Conservation (phyloP, 2,797 vertebrate species). For the Okamejei kenojei region DNA sequence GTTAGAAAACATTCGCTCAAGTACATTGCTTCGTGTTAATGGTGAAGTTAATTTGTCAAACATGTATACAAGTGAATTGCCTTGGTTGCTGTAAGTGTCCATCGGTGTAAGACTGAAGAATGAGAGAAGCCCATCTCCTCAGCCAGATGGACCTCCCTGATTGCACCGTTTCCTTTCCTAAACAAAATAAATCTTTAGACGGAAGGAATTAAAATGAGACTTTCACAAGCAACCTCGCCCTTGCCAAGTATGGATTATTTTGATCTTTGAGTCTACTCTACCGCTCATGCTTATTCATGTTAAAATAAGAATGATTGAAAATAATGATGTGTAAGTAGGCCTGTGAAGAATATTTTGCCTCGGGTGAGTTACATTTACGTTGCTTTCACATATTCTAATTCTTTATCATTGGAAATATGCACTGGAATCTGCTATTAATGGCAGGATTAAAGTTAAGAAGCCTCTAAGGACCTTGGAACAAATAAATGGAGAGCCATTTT, state of each 20-base stretch:
- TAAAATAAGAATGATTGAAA: constrained; percentile 18
- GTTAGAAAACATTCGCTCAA: neutral
- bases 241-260: constrained; percentile 6
- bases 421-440: neutral
- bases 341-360: constrained; percentile 3
- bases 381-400: constrained; percentile 6
- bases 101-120: neutral
- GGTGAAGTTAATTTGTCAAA: neutral
- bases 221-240: neutral
- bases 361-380: neutral
- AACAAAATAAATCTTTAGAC: neutral
- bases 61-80: neutral
- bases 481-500: neutral
- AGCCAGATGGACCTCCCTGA: neutral
- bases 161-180: neutral
- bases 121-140: neutral
- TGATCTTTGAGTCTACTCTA: neutral
- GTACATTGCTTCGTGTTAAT: neutral
- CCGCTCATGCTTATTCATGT: constrained; percentile 18
- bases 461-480: neutral
- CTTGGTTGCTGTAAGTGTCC: neutral
- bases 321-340: constrained; percentile 18
- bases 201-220: constrained; percentile 31
- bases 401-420: neutral
- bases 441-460: neutral